Evolutionary conservation across 2,888 invertebrate species (phyloP), one percentile per base, ranked within the genome.

Genomic region (Harpagoxenus sublaevis): DNA sequence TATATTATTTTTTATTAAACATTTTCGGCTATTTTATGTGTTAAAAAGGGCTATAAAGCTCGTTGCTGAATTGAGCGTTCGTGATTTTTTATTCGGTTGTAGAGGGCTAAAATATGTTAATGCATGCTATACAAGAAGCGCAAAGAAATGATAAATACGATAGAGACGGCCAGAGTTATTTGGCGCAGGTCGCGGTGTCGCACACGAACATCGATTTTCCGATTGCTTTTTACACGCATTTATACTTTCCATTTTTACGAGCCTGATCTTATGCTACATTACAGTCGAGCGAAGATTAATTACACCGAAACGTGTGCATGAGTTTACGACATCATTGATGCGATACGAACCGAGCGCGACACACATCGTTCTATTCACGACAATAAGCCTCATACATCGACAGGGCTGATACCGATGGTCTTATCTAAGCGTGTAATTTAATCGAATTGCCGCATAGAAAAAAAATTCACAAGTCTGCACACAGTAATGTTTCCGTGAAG

Each of bases 271-370:
- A 66, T 31, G 53, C 65, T 55, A 57, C 57, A 55, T 74, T 66
- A 68, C 45, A 18, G 53, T 55, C 45, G 35, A 57, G 63, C 42
- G 53, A 53, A 23, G 60, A 62, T 81, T 81, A 60, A 81, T 71
- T 42, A 42, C 31, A 18, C 10, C 48, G 60, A 28, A 71, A 71
- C 35, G 42, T 45, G 62, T 42, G 28, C 62, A 57, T 9, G 18
- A 70, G 45, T 88, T 84, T 84, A 79, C 55, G 78, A 75, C 79
- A 55, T 57, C 79, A 60, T 63, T 70, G 23, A 23, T 23, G 51
- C 28, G 81, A 77, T 81, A 82, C 18, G 73, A 78, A 45, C 78
- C 45, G 45, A n/a, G 31, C 66, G 70, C 73, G 73, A 63, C 15
- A 51, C 12, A n/a, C 23, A 23, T 23, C 23, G 31, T 39, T 5